phyloP scores from a whole-genome alignment of 2,797 vertebrate species.

The Amazona ochrocephala region DNA sequence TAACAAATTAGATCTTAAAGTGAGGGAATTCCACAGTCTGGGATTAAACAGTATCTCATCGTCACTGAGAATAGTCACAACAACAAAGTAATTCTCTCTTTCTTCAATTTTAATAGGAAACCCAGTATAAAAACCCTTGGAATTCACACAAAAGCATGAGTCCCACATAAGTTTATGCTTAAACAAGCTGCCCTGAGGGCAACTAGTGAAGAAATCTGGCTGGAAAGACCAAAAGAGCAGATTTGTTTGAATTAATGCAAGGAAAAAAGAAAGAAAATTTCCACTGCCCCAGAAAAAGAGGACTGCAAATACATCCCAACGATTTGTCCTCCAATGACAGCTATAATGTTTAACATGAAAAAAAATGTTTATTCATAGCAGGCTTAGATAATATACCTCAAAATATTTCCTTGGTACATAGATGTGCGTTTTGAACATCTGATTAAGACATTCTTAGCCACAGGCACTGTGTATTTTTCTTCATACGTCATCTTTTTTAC shows the following conservation, averaged over 20 bases:
- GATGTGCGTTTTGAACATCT: neutral
- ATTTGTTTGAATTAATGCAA: neutral
- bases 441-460: conserved; percentile 26
- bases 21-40: neutral
- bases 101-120: neutral
- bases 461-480: neutral
- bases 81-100: neutral
- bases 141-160: neutral
- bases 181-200: conserved; percentile 37
- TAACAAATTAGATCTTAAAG: neutral
- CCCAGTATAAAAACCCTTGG: neutral
- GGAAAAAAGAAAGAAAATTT: conserved; percentile 23
- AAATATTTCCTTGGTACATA: neutral
- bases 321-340: neutral
- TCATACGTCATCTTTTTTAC: neutral
- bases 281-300: conserved; percentile 9
- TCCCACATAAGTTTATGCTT: neutral
- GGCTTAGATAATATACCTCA: conserved; percentile 26
- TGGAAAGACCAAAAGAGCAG: conserved; percentile 46
- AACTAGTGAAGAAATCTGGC: conserved; percentile 25
- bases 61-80: neutral
- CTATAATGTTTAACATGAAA: neutral
- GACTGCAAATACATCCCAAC: neutral
- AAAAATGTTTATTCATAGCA: conserved; percentile 23
- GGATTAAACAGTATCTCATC: neutral